Evolutionary conservation across 2,888 invertebrate genomes (phyloP).

Genomic region (Eristalis tenax): DNA sequence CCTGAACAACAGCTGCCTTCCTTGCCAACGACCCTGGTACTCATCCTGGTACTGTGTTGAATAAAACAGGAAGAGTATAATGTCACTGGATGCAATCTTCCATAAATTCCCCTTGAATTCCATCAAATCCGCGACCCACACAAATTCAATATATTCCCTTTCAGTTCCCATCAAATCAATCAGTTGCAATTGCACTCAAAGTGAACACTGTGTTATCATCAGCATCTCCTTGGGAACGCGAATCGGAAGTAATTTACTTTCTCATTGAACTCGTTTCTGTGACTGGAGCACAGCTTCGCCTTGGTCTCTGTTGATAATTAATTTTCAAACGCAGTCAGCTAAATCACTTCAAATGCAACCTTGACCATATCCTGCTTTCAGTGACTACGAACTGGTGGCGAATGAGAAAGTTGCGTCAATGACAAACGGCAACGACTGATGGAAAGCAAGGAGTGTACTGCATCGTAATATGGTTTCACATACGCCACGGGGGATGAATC

Average conservation of each 20-base stretch:
- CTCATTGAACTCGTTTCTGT: conserved; percentile 31
- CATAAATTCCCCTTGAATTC: too few relatives aligned
- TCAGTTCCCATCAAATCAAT: too few relatives aligned
- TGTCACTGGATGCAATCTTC: too few relatives aligned
- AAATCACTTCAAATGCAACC: conserved; percentile 36
- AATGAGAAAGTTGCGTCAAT: background rate
- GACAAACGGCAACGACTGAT: background rate
- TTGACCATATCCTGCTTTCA: conserved; percentile 12
- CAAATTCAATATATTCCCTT: too few relatives aligned
- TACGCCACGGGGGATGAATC: conserved; percentile 16
- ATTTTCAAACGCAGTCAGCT: conserved; percentile 30
- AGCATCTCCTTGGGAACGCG: background rate
- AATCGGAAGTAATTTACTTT: conserved; percentile 42
- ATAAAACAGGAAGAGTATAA: too few relatives aligned
- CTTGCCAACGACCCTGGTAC: too few relatives aligned
- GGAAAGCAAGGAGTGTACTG: background rate
- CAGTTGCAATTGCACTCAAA: too few relatives aligned
- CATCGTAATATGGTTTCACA: conserved; percentile 23
- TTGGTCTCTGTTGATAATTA: conserved; percentile 14
- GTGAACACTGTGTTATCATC: background rate
- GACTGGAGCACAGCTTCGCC: conserved; percentile 12
- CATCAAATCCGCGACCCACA: too few relatives aligned
- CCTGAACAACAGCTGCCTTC: too few relatives aligned
- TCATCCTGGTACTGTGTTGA: too few relatives aligned
- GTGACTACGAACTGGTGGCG: background rate